phyloP scores from a whole-genome alignment of 2,797 vertebrate species.

The Rhynchotus rufescens region DNA sequence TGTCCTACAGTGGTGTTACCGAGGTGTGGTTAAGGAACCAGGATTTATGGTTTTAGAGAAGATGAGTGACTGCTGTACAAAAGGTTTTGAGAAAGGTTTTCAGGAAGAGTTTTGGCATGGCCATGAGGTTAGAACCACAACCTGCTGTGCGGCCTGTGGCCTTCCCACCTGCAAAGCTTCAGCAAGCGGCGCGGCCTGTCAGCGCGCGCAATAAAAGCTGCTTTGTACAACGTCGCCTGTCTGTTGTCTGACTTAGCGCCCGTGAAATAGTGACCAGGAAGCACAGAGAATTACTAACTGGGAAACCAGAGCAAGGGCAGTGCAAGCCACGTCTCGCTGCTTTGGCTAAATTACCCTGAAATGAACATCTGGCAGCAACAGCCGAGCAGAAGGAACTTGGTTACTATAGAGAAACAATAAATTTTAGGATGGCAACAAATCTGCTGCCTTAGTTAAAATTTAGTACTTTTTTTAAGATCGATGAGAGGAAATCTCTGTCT shows the following conservation, averaged over 20 bases:
- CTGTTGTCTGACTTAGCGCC: conserved; percentile 19
- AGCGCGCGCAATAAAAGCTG: not conserved
- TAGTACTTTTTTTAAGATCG: conserved; percentile 1
- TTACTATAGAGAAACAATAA: conserved; percentile 29
- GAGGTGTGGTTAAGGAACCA: not conserved
- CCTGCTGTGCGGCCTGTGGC: not conserved
- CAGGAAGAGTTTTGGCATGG: not conserved
- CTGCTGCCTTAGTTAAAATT: conserved; percentile 33
- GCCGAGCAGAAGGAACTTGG: conserved; percentile 21
- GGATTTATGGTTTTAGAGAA: not conserved
- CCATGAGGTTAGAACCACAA: not conserved
- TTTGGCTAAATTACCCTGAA: conserved; percentile 33
- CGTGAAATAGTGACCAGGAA: conserved; percentile 16
- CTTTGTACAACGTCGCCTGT: conserved; percentile 36
- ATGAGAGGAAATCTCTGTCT: conserved; percentile 37
- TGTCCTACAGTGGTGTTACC: fast-evolving
- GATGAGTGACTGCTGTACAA: not conserved
- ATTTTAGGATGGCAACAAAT: conserved; percentile 19
- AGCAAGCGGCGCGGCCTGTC: conserved; percentile 5
- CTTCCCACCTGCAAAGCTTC: conserved; percentile 28
- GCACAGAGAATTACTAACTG: conserved; percentile 35
- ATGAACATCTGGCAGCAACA: conserved; percentile 55
- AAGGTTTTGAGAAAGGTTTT: not conserved
- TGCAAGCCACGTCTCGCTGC: not conserved
- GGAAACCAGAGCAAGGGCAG: conserved; percentile 45